Conservation (phyloP, 2,113 vertebrate species). For the Gobiocypris rarus region DNA sequence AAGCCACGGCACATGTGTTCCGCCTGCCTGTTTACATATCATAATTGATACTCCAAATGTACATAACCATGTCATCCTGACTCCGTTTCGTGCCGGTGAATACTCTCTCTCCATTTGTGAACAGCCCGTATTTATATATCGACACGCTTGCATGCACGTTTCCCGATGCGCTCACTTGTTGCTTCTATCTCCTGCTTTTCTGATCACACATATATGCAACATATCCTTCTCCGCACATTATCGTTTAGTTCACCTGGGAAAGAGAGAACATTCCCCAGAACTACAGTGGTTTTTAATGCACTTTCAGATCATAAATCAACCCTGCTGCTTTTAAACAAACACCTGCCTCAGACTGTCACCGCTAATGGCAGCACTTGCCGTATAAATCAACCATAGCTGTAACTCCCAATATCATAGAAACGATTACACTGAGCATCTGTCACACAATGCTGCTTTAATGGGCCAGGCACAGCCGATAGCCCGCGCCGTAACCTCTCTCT, state of each 20-base stretch:
- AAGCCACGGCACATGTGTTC: background rate
- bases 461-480: background rate
- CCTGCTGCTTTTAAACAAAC: conserved; percentile 38
- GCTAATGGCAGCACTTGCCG: conserved; percentile 32
- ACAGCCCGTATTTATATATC: conserved; percentile 1
- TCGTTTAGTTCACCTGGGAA: background rate
- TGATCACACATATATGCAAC: background rate
- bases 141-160: background rate
- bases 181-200: background rate
- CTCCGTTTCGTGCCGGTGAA: background rate
- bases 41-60: conserved; percentile 19
- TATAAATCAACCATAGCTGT: conserved; percentile 43
- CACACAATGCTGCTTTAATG: conserved; percentile 26
- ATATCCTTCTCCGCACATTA: background rate
- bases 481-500: background rate
- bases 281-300: conserved; percentile 38
- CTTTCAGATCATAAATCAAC: conserved; percentile 41
- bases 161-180: background rate
- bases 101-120: background rate
- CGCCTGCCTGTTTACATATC: conserved; percentile 15
- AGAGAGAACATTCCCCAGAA: conserved; percentile 10
- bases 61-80: background rate
- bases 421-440: conserved; percentile 42
- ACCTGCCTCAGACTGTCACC: conserved; percentile 45
- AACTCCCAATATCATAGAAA: conserved; percentile 32